Percentiles rank a stretch among this genome's conserved stretches.
phyloP scores from a whole-genome alignment of 1,140 invertebrate genomes.

The Bombus confusus region DNA sequence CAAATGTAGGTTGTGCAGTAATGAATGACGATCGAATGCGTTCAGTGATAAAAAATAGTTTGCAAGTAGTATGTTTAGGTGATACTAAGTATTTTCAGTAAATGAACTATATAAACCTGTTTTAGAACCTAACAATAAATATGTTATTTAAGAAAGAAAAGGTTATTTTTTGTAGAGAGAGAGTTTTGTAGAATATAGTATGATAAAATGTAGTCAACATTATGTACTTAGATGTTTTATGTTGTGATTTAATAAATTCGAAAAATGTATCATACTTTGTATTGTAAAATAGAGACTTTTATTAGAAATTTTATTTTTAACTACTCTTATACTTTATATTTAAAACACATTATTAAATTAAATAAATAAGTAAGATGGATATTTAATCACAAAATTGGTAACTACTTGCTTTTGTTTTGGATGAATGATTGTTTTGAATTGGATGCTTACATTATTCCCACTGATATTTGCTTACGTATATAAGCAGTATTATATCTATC shows the following conservation, averaged over 20 bases:
- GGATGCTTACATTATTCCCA: background rate
- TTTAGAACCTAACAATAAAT: background rate
- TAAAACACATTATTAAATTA: background rate
- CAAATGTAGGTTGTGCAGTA: slow-evolving; percentile 69
- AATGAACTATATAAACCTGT: slow-evolving; percentile 5
- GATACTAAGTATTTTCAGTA: slow-evolving; percentile 73
- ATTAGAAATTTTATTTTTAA: slow-evolving; percentile 18
- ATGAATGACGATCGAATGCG: slow-evolving; percentile 73
- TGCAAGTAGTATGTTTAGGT: slow-evolving; percentile 57
- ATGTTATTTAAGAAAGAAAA: slow-evolving; percentile 39
- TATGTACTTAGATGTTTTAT: slow-evolving; percentile 49
- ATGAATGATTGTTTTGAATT: too few species aligned
- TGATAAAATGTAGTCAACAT: slow-evolving; percentile 16
- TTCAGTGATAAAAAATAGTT: slow-evolving; percentile 61
- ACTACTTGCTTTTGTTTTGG: too few species aligned
- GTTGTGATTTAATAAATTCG: slow-evolving; percentile 48
- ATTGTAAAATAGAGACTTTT: slow-evolving; percentile 55
- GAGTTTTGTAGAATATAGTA: slow-evolving; percentile 30
- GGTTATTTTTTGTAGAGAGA: slow-evolving; percentile 49
- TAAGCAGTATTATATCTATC: background rate
- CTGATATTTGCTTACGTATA: background rate
- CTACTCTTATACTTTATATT: background rate
- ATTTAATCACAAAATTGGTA: background rate
- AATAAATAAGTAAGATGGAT: background rate
- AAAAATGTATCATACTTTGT: slow-evolving; percentile 41